Percentiles rank a stretch among this genome's conserved stretches.
Conservation (phyloP, 2,113 vertebrate genomes). For the Aegithalos caudatus region DNA sequence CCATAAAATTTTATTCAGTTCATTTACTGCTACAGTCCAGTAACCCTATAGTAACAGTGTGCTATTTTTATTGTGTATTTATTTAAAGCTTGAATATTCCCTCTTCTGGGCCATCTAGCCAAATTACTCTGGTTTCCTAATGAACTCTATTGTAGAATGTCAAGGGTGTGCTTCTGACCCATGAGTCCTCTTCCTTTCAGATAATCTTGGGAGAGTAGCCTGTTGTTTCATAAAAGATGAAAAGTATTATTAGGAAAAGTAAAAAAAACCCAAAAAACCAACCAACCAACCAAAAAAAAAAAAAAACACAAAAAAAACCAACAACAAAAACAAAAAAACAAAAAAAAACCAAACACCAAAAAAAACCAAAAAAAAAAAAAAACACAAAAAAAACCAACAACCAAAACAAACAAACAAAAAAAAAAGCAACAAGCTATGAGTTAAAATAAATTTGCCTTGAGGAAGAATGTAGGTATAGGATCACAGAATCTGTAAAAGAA, state of each 20-base stretch:
- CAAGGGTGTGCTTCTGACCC: not conserved
- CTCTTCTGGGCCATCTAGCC: constrained; percentile 51
- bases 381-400: too few relatives aligned
- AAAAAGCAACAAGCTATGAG: not conserved
- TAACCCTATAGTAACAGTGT: constrained; percentile 75
- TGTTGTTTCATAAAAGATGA: not conserved
- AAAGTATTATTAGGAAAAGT: not conserved
- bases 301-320: too few relatives aligned
- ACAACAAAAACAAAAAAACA: too few relatives aligned
- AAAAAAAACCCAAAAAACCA: not conserved
- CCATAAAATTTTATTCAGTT: constrained; percentile 84
- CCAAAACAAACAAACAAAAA: too few relatives aligned
- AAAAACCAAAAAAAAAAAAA: too few relatives aligned
- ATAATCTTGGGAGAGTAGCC: not conserved
- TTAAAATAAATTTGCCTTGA: not conserved
- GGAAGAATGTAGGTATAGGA: not conserved
- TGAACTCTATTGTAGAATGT: not conserved
- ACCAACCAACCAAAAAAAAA: too few relatives aligned
- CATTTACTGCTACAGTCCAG: constrained; percentile 80
- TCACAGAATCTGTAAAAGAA: not conserved
- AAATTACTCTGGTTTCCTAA: constrained; percentile 61
- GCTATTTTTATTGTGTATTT: constrained; percentile 84
- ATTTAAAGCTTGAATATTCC: constrained; percentile 79
- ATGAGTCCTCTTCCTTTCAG: not conserved
- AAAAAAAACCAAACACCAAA: too few relatives aligned